Percentiles rank a stretch among this genome's conserved stretches.
Evolutionary conservation across 2,113 vertebrate species (phyloP).

Genomic region (Pterocles gutturalis): DNA sequence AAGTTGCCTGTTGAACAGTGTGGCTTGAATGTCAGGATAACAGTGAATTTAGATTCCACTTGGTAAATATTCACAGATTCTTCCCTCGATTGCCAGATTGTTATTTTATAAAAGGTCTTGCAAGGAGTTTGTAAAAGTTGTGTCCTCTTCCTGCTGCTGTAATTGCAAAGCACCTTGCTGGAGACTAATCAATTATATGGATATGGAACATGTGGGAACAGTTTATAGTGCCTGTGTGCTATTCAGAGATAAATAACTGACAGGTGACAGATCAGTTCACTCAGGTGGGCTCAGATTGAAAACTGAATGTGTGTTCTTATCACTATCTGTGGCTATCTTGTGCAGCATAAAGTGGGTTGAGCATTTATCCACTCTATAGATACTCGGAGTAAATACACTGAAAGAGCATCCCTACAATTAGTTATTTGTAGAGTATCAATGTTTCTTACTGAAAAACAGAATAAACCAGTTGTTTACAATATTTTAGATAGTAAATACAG

Average conservation of each 20-base stretch:
- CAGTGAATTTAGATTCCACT: neutral
- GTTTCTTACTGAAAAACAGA: neutral
- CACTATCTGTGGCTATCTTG: neutral
- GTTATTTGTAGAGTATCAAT: rapidly evolving
- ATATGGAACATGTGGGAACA: neutral
- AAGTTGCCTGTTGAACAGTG: neutral
- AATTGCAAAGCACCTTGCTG: neutral
- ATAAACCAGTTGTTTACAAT: neutral
- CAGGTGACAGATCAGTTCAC: neutral
- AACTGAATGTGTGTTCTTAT: neutral
- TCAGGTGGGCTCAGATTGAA: neutral
- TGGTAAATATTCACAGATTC: neutral
- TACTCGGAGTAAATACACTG: neutral
- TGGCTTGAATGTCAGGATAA: neutral
- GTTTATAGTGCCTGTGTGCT: neutral
- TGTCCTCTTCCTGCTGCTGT: neutral
- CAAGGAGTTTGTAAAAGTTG: neutral
- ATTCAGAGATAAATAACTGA: neutral
- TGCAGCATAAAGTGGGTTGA: neutral
- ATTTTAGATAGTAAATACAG: neutral
- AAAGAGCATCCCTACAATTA: neutral
- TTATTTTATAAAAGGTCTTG: neutral
- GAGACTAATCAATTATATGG: neutral
- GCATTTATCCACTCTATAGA: neutral
- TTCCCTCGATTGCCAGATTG: neutral